Evolutionary conservation across 2,888 invertebrate genomes (phyloP).

Genomic region (Lasioglossum morio): DNA sequence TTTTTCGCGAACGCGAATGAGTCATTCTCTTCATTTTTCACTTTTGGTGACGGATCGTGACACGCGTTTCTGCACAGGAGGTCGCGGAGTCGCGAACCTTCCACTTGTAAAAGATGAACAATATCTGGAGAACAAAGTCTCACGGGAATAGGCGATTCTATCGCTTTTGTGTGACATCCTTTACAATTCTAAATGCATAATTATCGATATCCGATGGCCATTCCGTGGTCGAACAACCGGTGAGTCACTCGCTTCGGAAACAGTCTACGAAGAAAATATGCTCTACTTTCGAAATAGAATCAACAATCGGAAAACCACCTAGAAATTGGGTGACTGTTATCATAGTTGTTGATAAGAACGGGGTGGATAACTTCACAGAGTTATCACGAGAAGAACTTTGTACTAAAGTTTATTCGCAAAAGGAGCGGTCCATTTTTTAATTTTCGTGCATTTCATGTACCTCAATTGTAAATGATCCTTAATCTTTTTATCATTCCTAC

Average conservation of each 20-base stretch:
- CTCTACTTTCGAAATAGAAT: neutral
- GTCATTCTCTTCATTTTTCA: slow-evolving; percentile 45
- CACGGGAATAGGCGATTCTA: neutral
- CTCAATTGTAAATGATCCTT: too few species aligned
- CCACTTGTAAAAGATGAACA: neutral
- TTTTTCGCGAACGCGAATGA: slow-evolving; percentile 58
- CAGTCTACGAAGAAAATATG: neutral
- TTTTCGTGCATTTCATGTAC: too few species aligned
- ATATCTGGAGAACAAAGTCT: neutral
- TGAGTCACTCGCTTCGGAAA: neutral
- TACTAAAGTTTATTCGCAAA: neutral
- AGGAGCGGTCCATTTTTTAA: neutral
- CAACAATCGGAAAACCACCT: neutral
- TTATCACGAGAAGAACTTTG: neutral
- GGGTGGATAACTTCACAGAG: too few species aligned
- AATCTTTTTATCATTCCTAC: too few species aligned
- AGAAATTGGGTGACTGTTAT: neutral
- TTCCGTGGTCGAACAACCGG: neutral
- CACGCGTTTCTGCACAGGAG: slow-evolving; percentile 20
- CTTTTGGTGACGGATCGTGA: slow-evolving; percentile 24
- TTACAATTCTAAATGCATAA: neutral
- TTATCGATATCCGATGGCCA: neutral
- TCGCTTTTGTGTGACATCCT: neutral
- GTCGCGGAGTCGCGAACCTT: slow-evolving; percentile 48
- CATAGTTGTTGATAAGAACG: neutral